Evolutionary conservation across 2,888 invertebrate genomes (phyloP), one percentile per base, ranked within the genome.

Genomic region (Tinea semifulvella): DNA sequence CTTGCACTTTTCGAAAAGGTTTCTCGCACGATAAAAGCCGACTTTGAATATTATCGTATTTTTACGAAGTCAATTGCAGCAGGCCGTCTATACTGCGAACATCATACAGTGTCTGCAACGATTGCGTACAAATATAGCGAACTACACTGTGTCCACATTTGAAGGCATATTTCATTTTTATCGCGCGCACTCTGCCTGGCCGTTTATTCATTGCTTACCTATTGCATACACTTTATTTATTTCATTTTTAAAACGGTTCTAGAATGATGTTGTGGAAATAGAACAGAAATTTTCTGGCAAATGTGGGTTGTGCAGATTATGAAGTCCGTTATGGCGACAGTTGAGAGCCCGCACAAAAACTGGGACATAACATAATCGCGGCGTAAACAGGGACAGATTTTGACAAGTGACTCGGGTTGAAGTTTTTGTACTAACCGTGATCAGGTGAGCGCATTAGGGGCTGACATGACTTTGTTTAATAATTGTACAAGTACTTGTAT

Each of bases 191-290:
- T 72, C 66, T 64, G 63, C 59, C 64, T 66, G 62, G 60, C 60
- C 69, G 69, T 70, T 75, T 77, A 77, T 80, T 80, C 77, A 76
- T 75, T 73, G 76, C 70, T 73, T 71, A 76, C 79, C 76, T 80
- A 80, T 76, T 76, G 76, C 75, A 73, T 61, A 64, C 68, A 65
- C 40, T 40, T 40, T 39, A 39, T 39, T 20, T 40, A 40, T 22
- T 19, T n/a, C 14, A n/a, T 40, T 40, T 40, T 40, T 40, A 13
- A n/a, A 22, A 40, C 19, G n/a, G 40, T 18, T 40, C 22, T 4
- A 22, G 40, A 17, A 17, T 13, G 40, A 40, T 40, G 22, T 40
- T 40, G 20, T 22, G n/a, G 11, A 40, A 40, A 40, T 22, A 22
- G 40, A 5, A n/a, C 6, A 22, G 22, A 11, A 22, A 22, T 6